Base-by-base conservation (phyloP, 2,888 invertebrate genomes). In the Blastobasis adustella region DNA sequence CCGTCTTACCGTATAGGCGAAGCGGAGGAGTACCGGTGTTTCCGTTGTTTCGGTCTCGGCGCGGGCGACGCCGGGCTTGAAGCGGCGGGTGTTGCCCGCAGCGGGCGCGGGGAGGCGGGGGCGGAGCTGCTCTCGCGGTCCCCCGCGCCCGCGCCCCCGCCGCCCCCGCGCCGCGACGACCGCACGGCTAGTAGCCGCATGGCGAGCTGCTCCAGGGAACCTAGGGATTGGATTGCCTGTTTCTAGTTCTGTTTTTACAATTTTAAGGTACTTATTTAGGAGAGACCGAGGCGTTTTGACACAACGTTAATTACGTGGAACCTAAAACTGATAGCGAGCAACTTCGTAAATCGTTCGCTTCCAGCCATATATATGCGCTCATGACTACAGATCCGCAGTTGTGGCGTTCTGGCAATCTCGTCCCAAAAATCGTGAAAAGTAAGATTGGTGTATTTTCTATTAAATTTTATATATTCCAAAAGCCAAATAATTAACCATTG, bases 1-100 rank as follows among this genome's bases (percentile, higher is more conserved):
- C n/a, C 23, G 23, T 23, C 23, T 54, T 57, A 89, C 85, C 93
- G 87, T 62, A 95, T 95, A 4, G 95, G 95, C 38, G 95, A 95
- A 6, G 94, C 92, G 46, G 94, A 94, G 62, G 94, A 93, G 62
- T 94, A 93, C 49, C 95, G 89, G 67, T 93, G 93, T 58, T 59
- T 67, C 52, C 54, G 61, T 46, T 66, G 8, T 6, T 58, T 52
- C 52, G 55, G 56, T 59, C 55, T 62, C 90, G 92, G 92, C 90
- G 58, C 58, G 49, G 61, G 60, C 47, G 92, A 53, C 51, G 60
- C 56, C 53, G 65, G 92, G 8, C 92, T 93, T 49, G 94, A 94
- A 52, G 92, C 94, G 43, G 92, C 92, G 46, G 94, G 95, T n/a
- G 92, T 93, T 69, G 94, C 93, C 67, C 94, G 90, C 10, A 94